Percentiles rank a stretch among this genome's conserved stretches.
Conservation (phyloP, 2,888 invertebrate species). For the Pammene fasciana region DNA sequence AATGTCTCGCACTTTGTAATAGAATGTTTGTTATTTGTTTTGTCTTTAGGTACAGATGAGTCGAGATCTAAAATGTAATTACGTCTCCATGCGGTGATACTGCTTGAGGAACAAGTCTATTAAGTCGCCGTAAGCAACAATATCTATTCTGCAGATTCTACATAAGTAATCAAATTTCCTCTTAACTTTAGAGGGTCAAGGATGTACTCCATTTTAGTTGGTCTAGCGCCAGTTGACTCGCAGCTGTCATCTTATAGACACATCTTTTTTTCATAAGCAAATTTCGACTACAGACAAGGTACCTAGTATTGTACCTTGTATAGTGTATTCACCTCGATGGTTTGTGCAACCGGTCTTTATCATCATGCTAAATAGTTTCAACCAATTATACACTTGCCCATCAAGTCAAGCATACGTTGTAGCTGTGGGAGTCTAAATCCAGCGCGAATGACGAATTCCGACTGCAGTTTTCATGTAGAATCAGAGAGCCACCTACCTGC, state of each 20-base stretch:
- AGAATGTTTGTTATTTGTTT: conserved; percentile 36
- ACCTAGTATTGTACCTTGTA: too few relatives aligned
- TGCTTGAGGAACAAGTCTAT: not conserved
- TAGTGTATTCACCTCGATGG: too few relatives aligned
- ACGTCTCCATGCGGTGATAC: too few relatives aligned
- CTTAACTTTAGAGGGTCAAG: too few relatives aligned
- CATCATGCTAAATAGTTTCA: not conserved
- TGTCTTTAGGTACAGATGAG: conserved; percentile 26
- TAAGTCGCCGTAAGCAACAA: not conserved
- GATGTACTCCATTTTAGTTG: too few relatives aligned
- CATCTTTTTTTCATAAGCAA: too few relatives aligned
- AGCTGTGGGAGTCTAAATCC: conserved; percentile 15
- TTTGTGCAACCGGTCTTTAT: too few relatives aligned
- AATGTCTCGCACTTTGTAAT: conserved; percentile 39
- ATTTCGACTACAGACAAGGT: not conserved
- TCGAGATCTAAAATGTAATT: conserved; percentile 1
- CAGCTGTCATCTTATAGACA: not conserved
- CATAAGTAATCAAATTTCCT: too few relatives aligned
- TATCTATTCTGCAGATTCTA: not conserved
- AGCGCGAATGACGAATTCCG: conserved; percentile 5
- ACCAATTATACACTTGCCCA: too few relatives aligned
- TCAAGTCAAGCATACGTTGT: not conserved
- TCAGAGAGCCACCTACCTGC: conserved; percentile 39
- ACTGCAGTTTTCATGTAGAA: conserved; percentile 31
- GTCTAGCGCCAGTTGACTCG: too few relatives aligned